Percentiles rank a stretch among this genome's conserved stretches.
Evolutionary conservation across 2,113 vertebrate species (phyloP).

Genomic region (Callopanchax toddi): DNA sequence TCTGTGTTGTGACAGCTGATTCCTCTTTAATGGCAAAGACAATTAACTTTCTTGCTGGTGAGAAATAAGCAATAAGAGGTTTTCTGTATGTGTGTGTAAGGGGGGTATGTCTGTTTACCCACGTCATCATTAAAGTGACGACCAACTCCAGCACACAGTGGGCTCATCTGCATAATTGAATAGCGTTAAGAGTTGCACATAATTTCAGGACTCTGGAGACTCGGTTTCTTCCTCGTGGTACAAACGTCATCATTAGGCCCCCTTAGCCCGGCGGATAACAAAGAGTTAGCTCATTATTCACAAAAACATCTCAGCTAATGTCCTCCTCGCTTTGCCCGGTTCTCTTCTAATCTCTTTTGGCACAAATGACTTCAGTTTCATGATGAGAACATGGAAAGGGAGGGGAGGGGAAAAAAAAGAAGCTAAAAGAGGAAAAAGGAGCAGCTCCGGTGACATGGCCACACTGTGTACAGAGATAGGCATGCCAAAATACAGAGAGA

Average conservation of each 20-base stretch:
- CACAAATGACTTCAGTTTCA: conserved; percentile 76
- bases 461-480: conserved; percentile 74
- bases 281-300: conserved; percentile 80
- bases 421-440: conserved; percentile 56
- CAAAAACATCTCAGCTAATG: conserved; percentile 78
- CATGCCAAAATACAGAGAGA: conserved; percentile 76
- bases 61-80: conserved; percentile 60
- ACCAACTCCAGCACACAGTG: conserved; percentile 57
- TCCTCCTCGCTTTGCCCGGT: conserved; percentile 54
- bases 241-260: conserved; percentile 78
- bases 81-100: conserved; percentile 29
- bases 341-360: conserved; percentile 78
- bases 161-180: conserved; percentile 79
- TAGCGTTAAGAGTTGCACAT: conserved; percentile 70
- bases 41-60: conserved; percentile 73
- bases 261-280: conserved; percentile 70
- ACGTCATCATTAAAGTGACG: conserved; percentile 80
- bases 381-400: conserved; percentile 53
- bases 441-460: conserved; percentile 71
- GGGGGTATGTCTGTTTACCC: conserved; percentile 66
- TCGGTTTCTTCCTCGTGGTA: conserved; percentile 62
- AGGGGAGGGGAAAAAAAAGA: conserved; percentile 20
- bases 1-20: conserved; percentile 74
- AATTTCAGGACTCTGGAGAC: conserved; percentile 69
- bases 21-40: conserved; percentile 75